phyloP scores from a whole-genome alignment of 2,113 vertebrate species.

The Rhinolophus ferrumequinum region DNA sequence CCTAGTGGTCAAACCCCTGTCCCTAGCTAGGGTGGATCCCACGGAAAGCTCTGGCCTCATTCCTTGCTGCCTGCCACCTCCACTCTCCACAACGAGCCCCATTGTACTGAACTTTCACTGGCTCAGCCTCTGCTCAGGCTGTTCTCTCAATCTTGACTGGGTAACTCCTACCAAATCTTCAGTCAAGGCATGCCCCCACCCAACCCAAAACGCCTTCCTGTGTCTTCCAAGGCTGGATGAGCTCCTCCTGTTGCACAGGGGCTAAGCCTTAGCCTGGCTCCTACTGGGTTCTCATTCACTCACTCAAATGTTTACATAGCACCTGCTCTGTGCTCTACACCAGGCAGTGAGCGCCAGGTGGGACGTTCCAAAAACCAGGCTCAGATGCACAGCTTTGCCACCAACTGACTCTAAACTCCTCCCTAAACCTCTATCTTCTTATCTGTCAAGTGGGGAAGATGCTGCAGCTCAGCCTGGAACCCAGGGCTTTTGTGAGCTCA shows the following conservation, averaged over 20 bases:
- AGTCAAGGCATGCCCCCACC: not conserved
- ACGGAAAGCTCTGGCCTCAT: not conserved
- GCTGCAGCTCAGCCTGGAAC: not conserved
- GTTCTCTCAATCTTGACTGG: not conserved
- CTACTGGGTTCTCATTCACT: not conserved
- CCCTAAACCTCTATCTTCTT: not conserved
- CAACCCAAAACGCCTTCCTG: not conserved
- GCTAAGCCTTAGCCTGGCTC: not conserved
- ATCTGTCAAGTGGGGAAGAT: not conserved
- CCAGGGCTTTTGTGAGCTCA: not conserved
- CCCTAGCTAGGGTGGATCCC: not conserved
- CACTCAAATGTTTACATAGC: not conserved
- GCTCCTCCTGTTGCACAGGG: not conserved
- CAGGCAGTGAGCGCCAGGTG: not conserved
- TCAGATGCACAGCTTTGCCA: not conserved
- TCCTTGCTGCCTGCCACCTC: not conserved
- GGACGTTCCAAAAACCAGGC: not conserved
- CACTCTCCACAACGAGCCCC: not conserved
- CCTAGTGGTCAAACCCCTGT: not conserved
- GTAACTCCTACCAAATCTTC: not conserved
- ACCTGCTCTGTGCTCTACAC: not conserved
- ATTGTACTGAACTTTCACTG: too few species aligned
- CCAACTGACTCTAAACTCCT: not conserved
- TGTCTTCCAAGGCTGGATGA: not conserved
- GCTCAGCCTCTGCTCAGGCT: not conserved